Conservation (phyloP, 2,888 invertebrate species). For the Entomobrya proxima region DNA sequence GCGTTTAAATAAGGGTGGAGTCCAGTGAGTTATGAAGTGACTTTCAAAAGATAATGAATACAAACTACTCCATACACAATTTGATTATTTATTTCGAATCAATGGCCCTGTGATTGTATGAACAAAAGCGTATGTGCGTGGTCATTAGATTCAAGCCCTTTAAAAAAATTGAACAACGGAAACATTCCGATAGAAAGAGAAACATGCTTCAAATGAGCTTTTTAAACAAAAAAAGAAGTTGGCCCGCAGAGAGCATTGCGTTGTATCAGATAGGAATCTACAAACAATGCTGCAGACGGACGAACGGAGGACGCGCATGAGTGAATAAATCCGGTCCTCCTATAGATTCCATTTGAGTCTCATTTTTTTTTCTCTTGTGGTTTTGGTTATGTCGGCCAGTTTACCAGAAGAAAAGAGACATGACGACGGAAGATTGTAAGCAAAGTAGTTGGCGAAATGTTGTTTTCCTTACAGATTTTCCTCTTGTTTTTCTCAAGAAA, state of each 20-base stretch:
- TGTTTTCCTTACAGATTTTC: constrained; percentile 26
- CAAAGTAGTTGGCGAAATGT: constrained; percentile 57
- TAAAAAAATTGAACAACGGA: neutral
- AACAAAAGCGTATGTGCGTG: neutral
- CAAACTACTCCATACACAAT: neutral
- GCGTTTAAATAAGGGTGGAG: constrained; percentile 65
- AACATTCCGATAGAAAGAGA: neutral
- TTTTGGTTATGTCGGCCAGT: constrained; percentile 23
- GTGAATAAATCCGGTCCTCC: constrained; percentile 55
- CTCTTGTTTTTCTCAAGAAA: constrained; percentile 40
- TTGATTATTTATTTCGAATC: constrained; percentile 13
- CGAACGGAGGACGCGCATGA: constrained; percentile 17
- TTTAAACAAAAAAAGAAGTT: neutral
- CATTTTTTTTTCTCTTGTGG: neutral
- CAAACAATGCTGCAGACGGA: constrained; percentile 31
- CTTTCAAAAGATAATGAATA: constrained; percentile 45
- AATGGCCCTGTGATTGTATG: neutral
- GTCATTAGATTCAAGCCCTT: neutral
- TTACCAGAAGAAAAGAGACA: neutral
- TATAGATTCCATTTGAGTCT: neutral
- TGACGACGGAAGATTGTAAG: constrained; percentile 26
- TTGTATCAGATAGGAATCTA: constrained; percentile 53
- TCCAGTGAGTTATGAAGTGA: constrained; percentile 64
- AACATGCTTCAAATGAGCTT: neutral
- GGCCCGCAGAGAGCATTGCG: neutral